These are phyloP conservation scores for Eumeta japonica DNA, from an alignment of 1,140 invertebrate species.

Conservation along the genomic window DNA sequence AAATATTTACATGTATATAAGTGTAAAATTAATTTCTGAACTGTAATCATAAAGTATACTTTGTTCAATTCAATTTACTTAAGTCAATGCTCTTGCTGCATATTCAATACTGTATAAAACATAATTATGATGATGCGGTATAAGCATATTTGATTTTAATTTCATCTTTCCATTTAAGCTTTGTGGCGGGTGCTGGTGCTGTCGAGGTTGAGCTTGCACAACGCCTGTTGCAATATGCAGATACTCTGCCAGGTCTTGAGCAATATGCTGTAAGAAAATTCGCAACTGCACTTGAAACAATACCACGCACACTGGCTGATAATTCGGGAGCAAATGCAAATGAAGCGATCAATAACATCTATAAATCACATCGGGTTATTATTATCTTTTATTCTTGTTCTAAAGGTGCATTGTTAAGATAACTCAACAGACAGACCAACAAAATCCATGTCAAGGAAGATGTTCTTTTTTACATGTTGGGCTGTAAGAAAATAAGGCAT, in stretches of 20 bases:
- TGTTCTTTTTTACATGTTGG: neutral
- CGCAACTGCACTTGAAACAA: conserved; percentile 84
- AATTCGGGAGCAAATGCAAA: conserved; percentile 89
- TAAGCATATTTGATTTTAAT: conserved; percentile 4
- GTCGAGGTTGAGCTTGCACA: conserved; percentile 91
- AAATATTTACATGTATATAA: too few species aligned
- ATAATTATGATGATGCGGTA: conserved; percentile 1
- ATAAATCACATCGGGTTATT: conserved; percentile 80
- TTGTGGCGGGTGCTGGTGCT: conserved; percentile 92
- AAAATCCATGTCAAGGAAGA: too few species aligned
- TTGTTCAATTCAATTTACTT: too few species aligned
- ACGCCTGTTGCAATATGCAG: conserved; percentile 81
- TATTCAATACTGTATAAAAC: too few species aligned
- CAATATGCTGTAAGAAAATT: conserved; percentile 97
- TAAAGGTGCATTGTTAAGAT: neutral
- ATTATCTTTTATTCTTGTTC: conserved; percentile 2
- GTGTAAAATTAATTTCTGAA: too few species aligned
- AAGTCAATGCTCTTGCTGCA: too few species aligned
- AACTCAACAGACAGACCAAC: too few species aligned
- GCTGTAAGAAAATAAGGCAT: too few species aligned
- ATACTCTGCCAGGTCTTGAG: conserved; percentile 90
- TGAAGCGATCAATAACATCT: conserved; percentile 86
- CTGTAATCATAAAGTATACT: too few species aligned
- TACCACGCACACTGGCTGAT: conserved; percentile 91
- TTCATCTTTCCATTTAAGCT: conserved; percentile 42